Base-by-base conservation (phyloP, 2,888 invertebrate species). In the Lasioglossum figueresi region DNA sequence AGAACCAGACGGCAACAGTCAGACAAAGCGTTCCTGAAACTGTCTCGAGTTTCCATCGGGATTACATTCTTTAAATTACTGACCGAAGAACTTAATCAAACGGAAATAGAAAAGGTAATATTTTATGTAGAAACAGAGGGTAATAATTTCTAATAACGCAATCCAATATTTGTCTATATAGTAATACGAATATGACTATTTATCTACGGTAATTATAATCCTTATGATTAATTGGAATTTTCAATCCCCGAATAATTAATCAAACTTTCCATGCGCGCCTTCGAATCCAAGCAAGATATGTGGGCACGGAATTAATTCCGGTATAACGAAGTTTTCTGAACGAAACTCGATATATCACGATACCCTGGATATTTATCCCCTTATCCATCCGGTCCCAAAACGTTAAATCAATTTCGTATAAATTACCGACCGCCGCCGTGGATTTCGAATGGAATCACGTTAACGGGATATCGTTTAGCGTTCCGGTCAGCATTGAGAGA, bases 391-490 rank as follows among this genome's bases (percentile, higher is more conserved):
- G 23, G 34, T 37, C 16, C 31, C n/a, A 34, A 23, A n/a, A 56
- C 16, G 34, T 48, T 56, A 63, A 78, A 78, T 78, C 79, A 78
- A 81, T 81, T 78, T 72, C 79, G 31, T 48, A 37, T 48, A 63
- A 63, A 71, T 77, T 71, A 81, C 34, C 19, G 66, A 6, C 56
- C 70, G 3, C 14, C 56, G 16, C 34, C 1, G 2, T 48, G 63
- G 43, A 10, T n/a, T 27, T 34, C 34, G 68, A 66, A 16, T 31
- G 40, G 59, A 48, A 74, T 48, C 78, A 37, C 34, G 45, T 71
- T 43, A 76, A 76, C 76, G 27, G 66, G 72, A 73, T 45, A 84
- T 48, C 85, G 73, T 85, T 85, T 77, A 79, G 68, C 84, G 70
- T 10, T 70, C 72, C 66, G 37, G 19, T 19, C 52, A 48, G 63